Base-by-base conservation (phyloP, 2,888 invertebrate species). In the Heliconius cydno region DNA sequence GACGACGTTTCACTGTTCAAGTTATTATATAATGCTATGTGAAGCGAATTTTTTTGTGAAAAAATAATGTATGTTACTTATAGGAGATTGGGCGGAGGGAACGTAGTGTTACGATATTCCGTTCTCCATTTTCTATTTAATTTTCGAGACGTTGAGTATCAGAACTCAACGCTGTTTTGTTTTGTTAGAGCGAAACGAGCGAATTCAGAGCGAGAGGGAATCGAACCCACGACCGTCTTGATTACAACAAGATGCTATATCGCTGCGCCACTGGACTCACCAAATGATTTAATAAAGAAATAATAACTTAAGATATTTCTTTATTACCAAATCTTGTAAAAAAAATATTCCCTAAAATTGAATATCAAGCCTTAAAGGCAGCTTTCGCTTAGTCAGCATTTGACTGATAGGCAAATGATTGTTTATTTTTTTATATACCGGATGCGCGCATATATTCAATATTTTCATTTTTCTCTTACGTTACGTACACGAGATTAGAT, bases 381-480 rank as follows among this genome's bases (percentile, higher is more conserved):
- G n/a, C n/a, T n/a, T 63, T 77, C 57, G 57, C 78, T 57, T 73
- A 78, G 52, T 78, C 78, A 72, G 72, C 72, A 66, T 78, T 52
- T 66, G 52, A 72, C 66, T 67, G 38, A 28, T 73, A 52, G 78
- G 72, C 34, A 78, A 78, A 52, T 38, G 78, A 73, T 78, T 57
- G 66, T 73, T 78, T 72, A 66, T 78, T 71, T 78, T 78, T 66
- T 72, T 72, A 46, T 57, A 78, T 73, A 72, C 65, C 63, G 38
- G 52, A 52, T 52, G 30, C 22, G 34, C 46, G 46, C 30, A 34
- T 77, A 77, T 72, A 65, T 72, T 65, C 30, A 71, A 71, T 71
- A 57, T 72, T 57, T 30, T 2, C 28, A 28, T 19, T 30, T 67
- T 22, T 30, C 66, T 34, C 30, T 67, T 67, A 30, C 30, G 0